phyloP scores from a whole-genome alignment of 2,797 vertebrate species.

The Sebastes diaconus region DNA sequence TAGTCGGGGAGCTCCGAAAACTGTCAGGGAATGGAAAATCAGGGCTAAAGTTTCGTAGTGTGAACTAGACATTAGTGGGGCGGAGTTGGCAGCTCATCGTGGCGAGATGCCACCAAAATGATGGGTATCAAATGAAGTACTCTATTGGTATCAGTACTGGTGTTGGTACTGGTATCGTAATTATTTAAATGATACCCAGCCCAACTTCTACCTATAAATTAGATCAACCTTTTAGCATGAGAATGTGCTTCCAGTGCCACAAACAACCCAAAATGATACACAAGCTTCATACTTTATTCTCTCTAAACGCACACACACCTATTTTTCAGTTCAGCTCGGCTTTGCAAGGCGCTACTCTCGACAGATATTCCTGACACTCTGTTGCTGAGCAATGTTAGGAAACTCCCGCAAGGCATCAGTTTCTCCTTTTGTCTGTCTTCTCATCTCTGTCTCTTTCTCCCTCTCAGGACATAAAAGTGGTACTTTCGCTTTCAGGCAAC shows the following conservation, averaged over 20 bases:
- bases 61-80: not conserved
- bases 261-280: not conserved
- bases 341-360: slow-evolving; percentile 11
- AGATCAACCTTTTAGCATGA: not conserved
- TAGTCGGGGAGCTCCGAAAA: too few relatives aligned
- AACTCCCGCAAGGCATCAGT: slow-evolving; percentile 54
- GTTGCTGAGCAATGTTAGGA: slow-evolving; percentile 39
- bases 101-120: not conserved
- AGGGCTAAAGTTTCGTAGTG: too few relatives aligned
- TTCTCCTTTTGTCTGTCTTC: slow-evolving; percentile 52
- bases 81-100: not conserved
- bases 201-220: not conserved
- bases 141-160: not conserved
- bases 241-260: not conserved
- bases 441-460: slow-evolving; percentile 50
- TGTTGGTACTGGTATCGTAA: not conserved
- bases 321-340: slow-evolving; percentile 7
- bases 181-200: too few relatives aligned
- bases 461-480: slow-evolving; percentile 51
- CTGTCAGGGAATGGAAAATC: too few relatives aligned
- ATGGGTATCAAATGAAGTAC: not conserved
- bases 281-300: not conserved
- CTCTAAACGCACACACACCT: slow-evolving; percentile 2
- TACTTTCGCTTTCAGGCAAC: slow-evolving; percentile 53
- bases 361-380: slow-evolving; percentile 29